These are phyloP conservation scores for Machaerirhynchus nigripectus DNA, from an alignment of 2,113 vertebrate species.

Conservation along the genomic window DNA sequence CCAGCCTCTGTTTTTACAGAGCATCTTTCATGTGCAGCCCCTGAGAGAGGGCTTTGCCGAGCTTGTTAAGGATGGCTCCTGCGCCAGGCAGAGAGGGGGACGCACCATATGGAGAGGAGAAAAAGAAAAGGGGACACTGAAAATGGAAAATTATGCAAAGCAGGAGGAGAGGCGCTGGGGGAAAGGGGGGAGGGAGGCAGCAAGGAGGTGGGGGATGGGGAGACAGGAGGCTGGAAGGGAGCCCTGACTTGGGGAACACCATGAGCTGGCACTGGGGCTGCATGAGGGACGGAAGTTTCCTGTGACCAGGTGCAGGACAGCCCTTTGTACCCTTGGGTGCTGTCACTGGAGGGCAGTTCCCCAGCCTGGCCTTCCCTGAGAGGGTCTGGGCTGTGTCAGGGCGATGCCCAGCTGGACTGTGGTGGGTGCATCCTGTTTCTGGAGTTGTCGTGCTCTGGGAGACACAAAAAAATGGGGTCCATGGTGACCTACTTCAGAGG, in stretches of 20 bases:
- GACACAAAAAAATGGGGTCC: background rate
- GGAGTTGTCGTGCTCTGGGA: background rate
- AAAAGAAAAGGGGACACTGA: constrained; percentile 67
- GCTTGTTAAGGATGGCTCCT: constrained; percentile 63
- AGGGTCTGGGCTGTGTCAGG: background rate
- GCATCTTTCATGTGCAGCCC: constrained; percentile 60
- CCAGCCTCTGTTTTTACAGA: constrained; percentile 57
- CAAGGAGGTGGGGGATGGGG: constrained; percentile 41
- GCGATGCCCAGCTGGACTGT: accelerated
- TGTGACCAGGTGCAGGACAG: background rate
- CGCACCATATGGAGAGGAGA: constrained; percentile 64
- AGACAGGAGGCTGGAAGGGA: constrained; percentile 45
- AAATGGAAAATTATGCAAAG: constrained; percentile 71
- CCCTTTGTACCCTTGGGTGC: background rate
- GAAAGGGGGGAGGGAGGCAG: constrained; percentile 34
- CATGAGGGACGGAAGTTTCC: background rate
- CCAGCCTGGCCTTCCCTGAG: background rate
- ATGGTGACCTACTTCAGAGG: background rate
- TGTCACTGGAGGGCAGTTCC: background rate
- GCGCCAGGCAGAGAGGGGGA: constrained; percentile 61
- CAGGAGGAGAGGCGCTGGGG: constrained; percentile 44
- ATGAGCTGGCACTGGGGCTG: background rate
- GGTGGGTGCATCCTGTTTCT: background rate
- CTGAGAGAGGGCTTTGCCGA: constrained; percentile 55
- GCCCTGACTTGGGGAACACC: constrained; percentile 18